A percentile compares a stretch with the other conserved stretches of the same genome.
Evolutionary conservation across 1,140 invertebrate genomes (phyloP).

Genomic region (Spodoptera litura): DNA sequence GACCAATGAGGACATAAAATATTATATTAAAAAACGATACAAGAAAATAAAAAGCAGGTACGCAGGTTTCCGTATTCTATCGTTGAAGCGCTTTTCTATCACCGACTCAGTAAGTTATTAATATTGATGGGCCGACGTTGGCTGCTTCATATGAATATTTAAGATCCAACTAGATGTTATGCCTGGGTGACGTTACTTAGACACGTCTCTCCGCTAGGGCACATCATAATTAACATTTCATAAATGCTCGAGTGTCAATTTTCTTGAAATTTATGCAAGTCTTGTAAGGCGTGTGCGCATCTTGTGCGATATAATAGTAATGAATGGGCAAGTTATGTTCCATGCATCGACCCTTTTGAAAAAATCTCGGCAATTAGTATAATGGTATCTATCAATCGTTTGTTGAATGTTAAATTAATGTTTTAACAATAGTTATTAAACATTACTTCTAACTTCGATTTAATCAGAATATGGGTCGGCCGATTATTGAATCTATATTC

Average conservation of each 20-base stretch:
- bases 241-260: conserved; percentile 33
- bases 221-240: conserved; percentile 44
- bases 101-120: conserved; percentile 60
- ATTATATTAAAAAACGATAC: not conserved
- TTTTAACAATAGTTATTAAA: too few species aligned
- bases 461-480: too few species aligned
- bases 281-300: conserved; percentile 10
- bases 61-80: conserved; percentile 47
- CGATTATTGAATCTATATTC: too few species aligned
- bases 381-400: too few species aligned
- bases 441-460: too few species aligned
- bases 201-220: conserved; percentile 44
- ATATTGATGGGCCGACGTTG: conserved; percentile 68
- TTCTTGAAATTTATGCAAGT: conserved; percentile 30
- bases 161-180: conserved; percentile 61
- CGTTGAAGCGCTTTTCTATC: conserved; percentile 63
- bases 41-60: conserved; percentile 22
- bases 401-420: too few species aligned
- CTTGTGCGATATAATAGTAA: not conserved
- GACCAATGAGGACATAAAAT: too few species aligned
- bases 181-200: conserved; percentile 57
- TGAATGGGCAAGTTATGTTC: conserved; percentile 9
- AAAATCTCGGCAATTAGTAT: too few species aligned
- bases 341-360: not conserved
- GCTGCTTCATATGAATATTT: conserved; percentile 69